A percentile compares a stretch with the other conserved stretches of the same genome.
Evolutionary conservation across 2,888 invertebrate genomes (phyloP).

Genomic region (Ceriagrion tenellum): DNA sequence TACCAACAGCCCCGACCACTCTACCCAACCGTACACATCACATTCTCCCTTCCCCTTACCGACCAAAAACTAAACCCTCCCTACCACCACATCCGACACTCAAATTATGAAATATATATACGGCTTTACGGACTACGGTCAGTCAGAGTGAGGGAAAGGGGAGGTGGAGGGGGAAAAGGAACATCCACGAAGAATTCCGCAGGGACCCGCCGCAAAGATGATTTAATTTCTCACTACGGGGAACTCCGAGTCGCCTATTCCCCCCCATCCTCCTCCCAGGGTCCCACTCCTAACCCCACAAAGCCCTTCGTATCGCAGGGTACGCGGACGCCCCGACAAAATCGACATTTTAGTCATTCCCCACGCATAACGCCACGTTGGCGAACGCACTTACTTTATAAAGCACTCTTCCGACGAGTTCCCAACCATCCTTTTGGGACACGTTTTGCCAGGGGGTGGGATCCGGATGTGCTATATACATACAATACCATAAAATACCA

Average conservation of each 20-base stretch:
- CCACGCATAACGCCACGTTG: not conserved
- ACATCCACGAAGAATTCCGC: conserved; percentile 41
- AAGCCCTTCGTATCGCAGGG: not conserved
- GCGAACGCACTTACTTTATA: not conserved
- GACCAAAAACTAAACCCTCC: not conserved
- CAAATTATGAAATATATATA: conserved; percentile 67
- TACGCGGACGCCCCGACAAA: not conserved
- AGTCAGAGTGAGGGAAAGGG: not conserved
- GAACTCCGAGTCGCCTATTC: not conserved
- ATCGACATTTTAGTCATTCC: conserved; percentile 38
- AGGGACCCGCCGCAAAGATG: conserved; percentile 48
- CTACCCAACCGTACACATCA: not conserved
- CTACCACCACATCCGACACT: conserved; percentile 22
- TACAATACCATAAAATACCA: no score
- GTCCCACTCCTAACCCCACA: not conserved
- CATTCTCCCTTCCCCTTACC: not conserved
- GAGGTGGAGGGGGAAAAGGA: not conserved
- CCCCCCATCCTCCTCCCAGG: not conserved
- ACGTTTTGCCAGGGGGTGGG: no score
- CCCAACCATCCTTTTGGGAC: no score
- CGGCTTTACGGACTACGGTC: conserved; percentile 60
- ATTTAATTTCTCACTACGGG: conserved; percentile 58
- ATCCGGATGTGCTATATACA: no score
- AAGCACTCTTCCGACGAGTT: not conserved
- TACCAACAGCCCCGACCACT: not conserved